phyloP scores from a whole-genome alignment of 1,140 invertebrate species.

The Megalopta genalis region DNA sequence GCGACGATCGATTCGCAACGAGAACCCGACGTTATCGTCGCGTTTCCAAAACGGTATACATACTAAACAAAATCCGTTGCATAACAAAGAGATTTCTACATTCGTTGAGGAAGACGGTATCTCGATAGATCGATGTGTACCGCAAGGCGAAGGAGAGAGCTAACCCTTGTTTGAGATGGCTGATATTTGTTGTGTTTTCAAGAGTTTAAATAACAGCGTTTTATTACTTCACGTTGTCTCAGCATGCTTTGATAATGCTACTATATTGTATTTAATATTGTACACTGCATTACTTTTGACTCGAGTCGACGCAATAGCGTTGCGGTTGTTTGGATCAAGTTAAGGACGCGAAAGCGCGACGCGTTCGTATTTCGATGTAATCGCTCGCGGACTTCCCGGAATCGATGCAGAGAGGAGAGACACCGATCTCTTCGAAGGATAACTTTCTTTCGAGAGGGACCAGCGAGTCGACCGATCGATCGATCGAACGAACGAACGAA shows the following conservation, averaged over 20 bases:
- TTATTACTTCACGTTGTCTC: constrained; percentile 75
- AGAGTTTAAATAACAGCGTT: constrained; percentile 78
- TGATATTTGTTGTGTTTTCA: constrained; percentile 78
- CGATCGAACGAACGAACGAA: no score
- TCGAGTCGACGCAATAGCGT: constrained; percentile 64
- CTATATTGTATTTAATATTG: constrained; percentile 66
- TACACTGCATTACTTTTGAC: constrained; percentile 49
- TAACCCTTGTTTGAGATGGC: constrained; percentile 75
- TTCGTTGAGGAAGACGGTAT: background rate
- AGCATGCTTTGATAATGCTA: constrained; percentile 77
- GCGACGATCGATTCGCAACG: background rate
- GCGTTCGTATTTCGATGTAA: constrained; percentile 32
- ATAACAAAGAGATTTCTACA: constrained; percentile 17
- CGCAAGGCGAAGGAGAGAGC: constrained; percentile 67
- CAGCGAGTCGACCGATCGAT: no score
- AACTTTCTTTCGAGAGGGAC: no score
- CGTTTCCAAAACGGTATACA: background rate
- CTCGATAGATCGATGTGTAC: constrained; percentile 47
- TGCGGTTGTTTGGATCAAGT: constrained; percentile 43
- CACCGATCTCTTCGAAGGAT: no score
- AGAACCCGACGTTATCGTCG: background rate
- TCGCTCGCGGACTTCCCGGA: no score
- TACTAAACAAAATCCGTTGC: constrained; percentile 37
- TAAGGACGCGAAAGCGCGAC: constrained; percentile 1
- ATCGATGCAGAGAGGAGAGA: background rate